Conservation (phyloP, 2,797 vertebrate genomes). For the Rhinoraja longicauda region DNA sequence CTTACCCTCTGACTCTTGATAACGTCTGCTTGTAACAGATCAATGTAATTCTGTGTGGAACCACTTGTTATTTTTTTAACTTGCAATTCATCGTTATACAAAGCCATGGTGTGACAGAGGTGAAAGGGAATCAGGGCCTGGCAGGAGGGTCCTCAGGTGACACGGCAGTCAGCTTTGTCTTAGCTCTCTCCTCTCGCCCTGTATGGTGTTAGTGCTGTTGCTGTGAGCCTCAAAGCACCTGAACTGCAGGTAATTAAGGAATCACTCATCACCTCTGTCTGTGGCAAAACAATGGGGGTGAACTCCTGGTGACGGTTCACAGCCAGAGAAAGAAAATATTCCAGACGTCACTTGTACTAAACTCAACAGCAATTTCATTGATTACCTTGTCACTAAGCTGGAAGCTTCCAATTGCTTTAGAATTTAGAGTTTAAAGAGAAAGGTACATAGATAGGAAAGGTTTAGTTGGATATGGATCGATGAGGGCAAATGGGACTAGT, state of each 20-base stretch:
- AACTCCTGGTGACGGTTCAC: background rate
- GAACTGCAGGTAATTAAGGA: slow-evolving; percentile 39
- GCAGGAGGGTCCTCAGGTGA: slow-evolving; percentile 7
- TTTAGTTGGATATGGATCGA: too few species aligned
- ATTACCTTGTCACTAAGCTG: background rate
- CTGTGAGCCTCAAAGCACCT: slow-evolving; percentile 40
- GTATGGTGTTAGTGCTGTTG: slow-evolving; percentile 41
- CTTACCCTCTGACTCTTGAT: slow-evolving; percentile 49
- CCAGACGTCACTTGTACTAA: background rate
- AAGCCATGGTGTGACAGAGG: slow-evolving; percentile 48
- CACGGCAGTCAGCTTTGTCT: slow-evolving; percentile 1
- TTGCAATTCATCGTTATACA: slow-evolving; percentile 45
- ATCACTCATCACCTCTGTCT: slow-evolving; percentile 38
- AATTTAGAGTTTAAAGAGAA: too few species aligned
- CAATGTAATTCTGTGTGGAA: slow-evolving; percentile 53
- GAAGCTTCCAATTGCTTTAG: too few species aligned
- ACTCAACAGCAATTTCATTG: background rate
- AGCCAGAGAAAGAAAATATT: background rate
- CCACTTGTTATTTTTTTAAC: slow-evolving; percentile 45
- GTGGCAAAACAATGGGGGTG: background rate
- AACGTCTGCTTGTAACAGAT: slow-evolving; percentile 58
- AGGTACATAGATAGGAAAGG: too few species aligned
- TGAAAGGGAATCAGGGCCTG: background rate
- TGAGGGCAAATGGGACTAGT: too few species aligned
- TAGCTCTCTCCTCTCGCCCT: slow-evolving; percentile 40